A percentile compares a stretch with the other conserved stretches of the same genome.
Conservation (phyloP, 2,113 vertebrate genomes). For the Athene cunicularia region DNA sequence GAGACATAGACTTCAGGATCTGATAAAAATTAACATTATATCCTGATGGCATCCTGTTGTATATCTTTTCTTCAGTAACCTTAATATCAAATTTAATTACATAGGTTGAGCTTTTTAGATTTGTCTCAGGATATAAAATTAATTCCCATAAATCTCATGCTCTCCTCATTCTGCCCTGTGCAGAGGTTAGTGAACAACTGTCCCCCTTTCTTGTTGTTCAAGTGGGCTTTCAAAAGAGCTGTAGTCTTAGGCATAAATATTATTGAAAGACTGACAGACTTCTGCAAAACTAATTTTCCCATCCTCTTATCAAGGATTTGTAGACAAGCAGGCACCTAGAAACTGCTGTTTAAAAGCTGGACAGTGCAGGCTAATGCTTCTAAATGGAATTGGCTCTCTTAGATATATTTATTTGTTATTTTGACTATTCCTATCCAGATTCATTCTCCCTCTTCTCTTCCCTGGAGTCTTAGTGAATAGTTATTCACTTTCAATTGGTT, state of each 20-base stretch:
- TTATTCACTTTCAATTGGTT: slow-evolving; percentile 46
- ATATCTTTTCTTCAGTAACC: slow-evolving; percentile 41
- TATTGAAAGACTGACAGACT: slow-evolving; percentile 52
- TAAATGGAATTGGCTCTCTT: slow-evolving; percentile 60
- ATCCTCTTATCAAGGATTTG: slow-evolving; percentile 62
- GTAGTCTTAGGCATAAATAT: slow-evolving; percentile 31
- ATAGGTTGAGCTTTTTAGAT: slow-evolving; percentile 47
- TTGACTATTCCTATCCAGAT: slow-evolving; percentile 9
- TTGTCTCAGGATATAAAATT: slow-evolving; percentile 60
- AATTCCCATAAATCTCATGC: slow-evolving; percentile 56
- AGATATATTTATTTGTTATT: slow-evolving; percentile 51
- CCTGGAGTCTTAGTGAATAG: slow-evolving; percentile 38
- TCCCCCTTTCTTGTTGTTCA: slow-evolving; percentile 3
- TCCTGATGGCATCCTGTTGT: not conserved
- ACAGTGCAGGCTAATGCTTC: slow-evolving; percentile 40
- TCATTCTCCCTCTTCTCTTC: slow-evolving; percentile 8
- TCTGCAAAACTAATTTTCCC: slow-evolving; percentile 69
- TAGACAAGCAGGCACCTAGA: slow-evolving; percentile 55
- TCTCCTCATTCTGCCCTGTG: slow-evolving; percentile 7
- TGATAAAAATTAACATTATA: slow-evolving; percentile 53
- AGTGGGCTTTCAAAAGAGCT: slow-evolving; percentile 13
- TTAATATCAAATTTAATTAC: slow-evolving; percentile 61
- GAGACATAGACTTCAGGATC: not conserved
- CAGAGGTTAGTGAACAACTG: slow-evolving; percentile 38
- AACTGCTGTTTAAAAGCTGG: slow-evolving; percentile 57